phyloP scores from a whole-genome alignment of 2,113 vertebrate species.

The Elachura formosa region DNA sequence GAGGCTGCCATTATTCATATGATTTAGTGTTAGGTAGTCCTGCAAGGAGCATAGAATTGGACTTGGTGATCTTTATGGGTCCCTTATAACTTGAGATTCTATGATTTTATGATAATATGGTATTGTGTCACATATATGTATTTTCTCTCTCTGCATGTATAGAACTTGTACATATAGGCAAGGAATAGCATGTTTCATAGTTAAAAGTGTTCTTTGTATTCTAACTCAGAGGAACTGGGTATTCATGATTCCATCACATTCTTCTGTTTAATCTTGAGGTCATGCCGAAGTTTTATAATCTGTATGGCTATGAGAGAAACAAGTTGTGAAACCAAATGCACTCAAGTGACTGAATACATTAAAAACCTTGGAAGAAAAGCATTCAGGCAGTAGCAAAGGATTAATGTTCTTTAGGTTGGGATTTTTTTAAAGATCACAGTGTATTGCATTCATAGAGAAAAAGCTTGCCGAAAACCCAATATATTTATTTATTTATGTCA shows the following conservation, averaged over 20 bases:
- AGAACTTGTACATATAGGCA: background rate
- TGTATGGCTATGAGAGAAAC: background rate
- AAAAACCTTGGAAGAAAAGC: background rate
- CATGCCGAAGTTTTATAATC: background rate
- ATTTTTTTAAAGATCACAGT: background rate
- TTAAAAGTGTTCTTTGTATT: background rate
- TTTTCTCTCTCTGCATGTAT: background rate
- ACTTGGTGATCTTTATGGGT: background rate
- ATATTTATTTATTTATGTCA: background rate
- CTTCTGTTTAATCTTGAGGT: background rate
- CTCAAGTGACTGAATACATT: background rate
- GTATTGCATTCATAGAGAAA: background rate
- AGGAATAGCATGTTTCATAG: background rate
- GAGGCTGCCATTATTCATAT: background rate
- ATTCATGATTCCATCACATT: background rate
- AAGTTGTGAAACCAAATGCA: background rate
- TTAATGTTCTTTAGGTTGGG: background rate
- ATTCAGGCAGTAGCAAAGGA: background rate
- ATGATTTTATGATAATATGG: background rate
- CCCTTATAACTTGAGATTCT: background rate
- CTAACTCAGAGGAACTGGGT: background rate
- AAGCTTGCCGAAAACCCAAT: background rate
- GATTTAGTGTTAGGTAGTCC: background rate
- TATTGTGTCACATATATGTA: background rate
- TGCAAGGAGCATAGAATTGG: background rate